phyloP scores from a whole-genome alignment of 1,140 invertebrate species.

The Mactra quadrangularis region DNA sequence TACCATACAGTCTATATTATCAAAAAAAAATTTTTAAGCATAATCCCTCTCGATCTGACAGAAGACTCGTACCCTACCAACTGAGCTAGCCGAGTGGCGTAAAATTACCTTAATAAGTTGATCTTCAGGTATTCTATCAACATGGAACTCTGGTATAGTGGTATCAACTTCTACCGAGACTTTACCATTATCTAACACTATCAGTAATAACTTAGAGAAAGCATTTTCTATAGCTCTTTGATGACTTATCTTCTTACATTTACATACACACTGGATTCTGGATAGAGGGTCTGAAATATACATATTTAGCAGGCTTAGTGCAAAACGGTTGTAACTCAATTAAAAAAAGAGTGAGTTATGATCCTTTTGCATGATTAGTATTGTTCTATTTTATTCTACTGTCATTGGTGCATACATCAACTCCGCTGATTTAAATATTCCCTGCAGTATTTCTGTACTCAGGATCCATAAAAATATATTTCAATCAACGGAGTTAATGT shows the following conservation, averaged over 20 bases:
- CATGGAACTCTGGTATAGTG: constrained; percentile 66
- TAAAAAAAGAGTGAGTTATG: too few species aligned
- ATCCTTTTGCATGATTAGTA: background rate
- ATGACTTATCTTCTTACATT: constrained; percentile 73
- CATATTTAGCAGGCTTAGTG: too few species aligned
- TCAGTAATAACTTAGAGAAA: constrained; percentile 76
- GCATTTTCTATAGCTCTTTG: constrained; percentile 76
- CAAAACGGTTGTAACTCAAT: too few species aligned
- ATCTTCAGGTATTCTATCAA: constrained; percentile 61
- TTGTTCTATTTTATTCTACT: too few species aligned
- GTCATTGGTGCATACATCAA: too few species aligned
- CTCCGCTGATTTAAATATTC: too few species aligned
- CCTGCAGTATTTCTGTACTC: background rate
- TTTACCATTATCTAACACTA: constrained; percentile 76
- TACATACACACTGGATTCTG: constrained; percentile 68
- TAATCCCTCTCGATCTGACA: too few species aligned
- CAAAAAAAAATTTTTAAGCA: too few species aligned
- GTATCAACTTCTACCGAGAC: constrained; percentile 77
- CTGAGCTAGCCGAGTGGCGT: too few species aligned
- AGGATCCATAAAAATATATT: background rate
- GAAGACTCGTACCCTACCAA: too few species aligned
- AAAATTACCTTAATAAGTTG: constrained; percentile 69
- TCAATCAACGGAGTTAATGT: background rate
- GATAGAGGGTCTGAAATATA: constrained; percentile 66
- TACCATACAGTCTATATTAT: too few species aligned